phyloP scores from a whole-genome alignment of 2,888 invertebrate genomes.

The Meta bourneti region DNA sequence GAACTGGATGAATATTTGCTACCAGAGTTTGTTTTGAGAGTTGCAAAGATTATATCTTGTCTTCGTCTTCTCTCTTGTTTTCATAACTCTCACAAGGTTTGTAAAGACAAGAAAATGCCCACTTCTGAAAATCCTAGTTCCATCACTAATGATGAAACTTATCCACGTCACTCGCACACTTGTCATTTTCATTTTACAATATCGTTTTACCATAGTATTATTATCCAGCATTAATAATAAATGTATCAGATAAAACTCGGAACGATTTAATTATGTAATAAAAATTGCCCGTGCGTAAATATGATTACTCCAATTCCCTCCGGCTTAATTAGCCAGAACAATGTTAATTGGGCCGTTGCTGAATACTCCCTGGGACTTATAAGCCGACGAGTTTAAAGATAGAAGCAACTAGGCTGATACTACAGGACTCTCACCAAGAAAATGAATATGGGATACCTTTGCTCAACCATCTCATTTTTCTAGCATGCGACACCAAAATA shows the following conservation, averaged over 20 bases:
- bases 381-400: conserved; percentile 59
- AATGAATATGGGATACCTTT: neutral
- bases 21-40: too few relatives aligned
- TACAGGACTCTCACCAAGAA: neutral
- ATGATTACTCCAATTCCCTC: conserved; percentile 65
- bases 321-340: conserved; percentile 71
- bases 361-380: conserved; percentile 49
- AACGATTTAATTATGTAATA: conserved; percentile 73
- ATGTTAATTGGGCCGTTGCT: conserved; percentile 73
- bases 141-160: conserved; percentile 47
- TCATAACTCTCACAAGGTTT: too few relatives aligned
- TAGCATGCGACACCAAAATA: neutral
- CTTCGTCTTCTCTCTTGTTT: too few relatives aligned
- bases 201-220: conserved; percentile 48
- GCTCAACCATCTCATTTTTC: neutral
- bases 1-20: too few relatives aligned
- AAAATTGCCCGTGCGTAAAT: conserved; percentile 72
- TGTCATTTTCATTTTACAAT: conserved; percentile 51
- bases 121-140: too few relatives aligned
- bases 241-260: conserved; percentile 59
- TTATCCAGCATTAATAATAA: conserved; percentile 67
- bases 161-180: conserved; percentile 32
- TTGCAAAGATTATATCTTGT: too few relatives aligned
- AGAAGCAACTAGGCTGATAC: conserved; percentile 29
- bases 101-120: too few relatives aligned